phyloP scores from a whole-genome alignment of 2,797 vertebrate species.

The Schizothorax lantsangensis region DNA sequence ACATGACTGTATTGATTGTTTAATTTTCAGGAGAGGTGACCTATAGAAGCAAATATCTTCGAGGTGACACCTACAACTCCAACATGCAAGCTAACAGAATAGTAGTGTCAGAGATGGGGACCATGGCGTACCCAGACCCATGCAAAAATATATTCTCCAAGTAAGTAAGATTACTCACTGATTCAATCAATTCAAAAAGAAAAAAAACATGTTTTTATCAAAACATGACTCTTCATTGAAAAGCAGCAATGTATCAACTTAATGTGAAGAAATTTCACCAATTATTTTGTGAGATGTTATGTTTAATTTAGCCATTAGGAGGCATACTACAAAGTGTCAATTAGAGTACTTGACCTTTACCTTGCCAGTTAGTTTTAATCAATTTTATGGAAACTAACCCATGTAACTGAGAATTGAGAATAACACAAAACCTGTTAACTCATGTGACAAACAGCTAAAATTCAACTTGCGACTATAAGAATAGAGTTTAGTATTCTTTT shows the following conservation, averaged over 20 bases:
- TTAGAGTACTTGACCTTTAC: background rate
- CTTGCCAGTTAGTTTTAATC: background rate
- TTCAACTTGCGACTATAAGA: background rate
- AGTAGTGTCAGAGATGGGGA: conserved; percentile 97
- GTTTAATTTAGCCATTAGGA: background rate
- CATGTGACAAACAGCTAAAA: background rate
- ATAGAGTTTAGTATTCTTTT: background rate
- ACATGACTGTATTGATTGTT: background rate
- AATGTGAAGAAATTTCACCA: background rate
- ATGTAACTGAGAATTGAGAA: background rate
- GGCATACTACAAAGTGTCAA: no score
- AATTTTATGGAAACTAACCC: background rate
- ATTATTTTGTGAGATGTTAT: background rate
- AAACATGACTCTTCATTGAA: background rate
- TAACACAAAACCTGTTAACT: background rate
- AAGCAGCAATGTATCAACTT: background rate
- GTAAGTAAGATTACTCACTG: conserved; percentile 73
- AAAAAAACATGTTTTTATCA: background rate
- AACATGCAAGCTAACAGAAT: conserved; percentile 92
- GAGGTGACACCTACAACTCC: conserved; percentile 86
- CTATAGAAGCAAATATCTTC: conserved; percentile 89
- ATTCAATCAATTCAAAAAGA: background rate
- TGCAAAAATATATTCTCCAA: conserved; percentile 94
- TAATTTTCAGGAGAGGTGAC: conserved; percentile 84
- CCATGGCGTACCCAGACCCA: conserved; percentile 95